phyloP scores from a whole-genome alignment of 2,888 invertebrate species.

The Amiota communis region DNA sequence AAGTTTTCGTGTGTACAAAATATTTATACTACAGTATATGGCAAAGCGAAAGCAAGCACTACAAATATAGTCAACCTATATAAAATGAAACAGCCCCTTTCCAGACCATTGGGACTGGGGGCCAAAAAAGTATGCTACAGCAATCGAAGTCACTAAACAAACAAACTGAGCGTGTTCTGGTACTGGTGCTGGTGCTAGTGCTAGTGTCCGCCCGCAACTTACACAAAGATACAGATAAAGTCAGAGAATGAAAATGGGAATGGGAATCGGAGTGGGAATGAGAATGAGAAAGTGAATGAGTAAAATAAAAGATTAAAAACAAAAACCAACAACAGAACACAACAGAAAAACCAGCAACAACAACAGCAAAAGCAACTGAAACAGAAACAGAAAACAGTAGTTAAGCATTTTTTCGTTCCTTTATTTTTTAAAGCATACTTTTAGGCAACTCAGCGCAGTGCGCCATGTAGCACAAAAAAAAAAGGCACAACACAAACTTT shows the following conservation, averaged over 20 bases:
- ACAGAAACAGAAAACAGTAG: background rate
- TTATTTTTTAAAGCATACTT: constrained; percentile 20
- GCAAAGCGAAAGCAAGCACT: too few species aligned
- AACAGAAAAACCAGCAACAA: too few species aligned
- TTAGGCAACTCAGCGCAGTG: background rate
- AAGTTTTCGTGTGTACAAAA: constrained; percentile 46
- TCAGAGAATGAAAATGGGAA: too few species aligned
- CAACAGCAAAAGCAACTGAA: too few species aligned
- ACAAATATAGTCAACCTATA: too few species aligned
- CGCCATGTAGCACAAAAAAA: background rate
- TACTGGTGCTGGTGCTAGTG: too few species aligned
- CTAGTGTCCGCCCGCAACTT: too few species aligned
- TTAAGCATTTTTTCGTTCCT: background rate
- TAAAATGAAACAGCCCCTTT: constrained; percentile 29
- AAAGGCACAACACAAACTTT: constrained; percentile 4
- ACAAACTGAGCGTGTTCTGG: constrained; percentile 4
- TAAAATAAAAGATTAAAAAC: constrained; percentile 14
- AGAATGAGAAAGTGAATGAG: too few species aligned
- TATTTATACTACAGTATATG: too few species aligned
- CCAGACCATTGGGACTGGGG: background rate
- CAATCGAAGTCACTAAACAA: constrained; percentile 7
- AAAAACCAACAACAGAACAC: background rate
- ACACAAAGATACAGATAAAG: too few species aligned
- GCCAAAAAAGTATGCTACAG: constrained; percentile 8
- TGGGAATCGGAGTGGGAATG: too few species aligned